Evolutionary conservation across 2,888 invertebrate genomes (phyloP), one percentile per base, ranked within the genome.

Genomic region (Coelogynopora nodosa): DNA sequence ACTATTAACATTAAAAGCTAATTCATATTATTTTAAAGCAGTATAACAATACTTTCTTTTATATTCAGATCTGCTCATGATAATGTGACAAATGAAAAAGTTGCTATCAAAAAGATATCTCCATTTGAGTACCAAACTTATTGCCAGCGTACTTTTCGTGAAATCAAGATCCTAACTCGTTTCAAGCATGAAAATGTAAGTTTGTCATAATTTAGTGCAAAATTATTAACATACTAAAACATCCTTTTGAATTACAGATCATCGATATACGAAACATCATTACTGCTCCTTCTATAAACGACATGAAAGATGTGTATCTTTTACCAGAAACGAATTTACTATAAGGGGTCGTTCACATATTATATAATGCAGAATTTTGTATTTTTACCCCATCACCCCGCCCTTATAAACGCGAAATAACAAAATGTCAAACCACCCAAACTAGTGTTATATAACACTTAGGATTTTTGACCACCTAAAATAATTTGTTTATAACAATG

Each of bases 111-210:
- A 94, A 99, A 99, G 94, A 99, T 99, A 92, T 98, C 98, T 87
- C 99, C 99, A 83, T 99, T 99, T 93, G 99, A 99, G 93, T 98
- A 99, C 93, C 98, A 99, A 93, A 99, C 98, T 0, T 99, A 98
- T 93, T 99, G 99, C 93, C 99, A 99, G 93, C 94, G 99, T 93
- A 99, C 99, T 88, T 93, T 99, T 91, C 94, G 99, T 90, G 99
- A 99, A 94, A 99, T 99, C 91, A 99, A 98, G 94, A 99, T 99
- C 91, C 94, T 99, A 90, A 98, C 98, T 88, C 94, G 98, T 93
- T 99, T 99, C 94, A 97, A 96, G 93, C 99, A 99, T 93, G 99
- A 99, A 95, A 99, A 99, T 93, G 98, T 98, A 31, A 31, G 87
- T 28, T 2, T 30, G 26, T 30, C 30, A 26, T 28, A 2, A 84